Conservation (phyloP, 2,888 invertebrate genomes). For the Selenia dentaria region DNA sequence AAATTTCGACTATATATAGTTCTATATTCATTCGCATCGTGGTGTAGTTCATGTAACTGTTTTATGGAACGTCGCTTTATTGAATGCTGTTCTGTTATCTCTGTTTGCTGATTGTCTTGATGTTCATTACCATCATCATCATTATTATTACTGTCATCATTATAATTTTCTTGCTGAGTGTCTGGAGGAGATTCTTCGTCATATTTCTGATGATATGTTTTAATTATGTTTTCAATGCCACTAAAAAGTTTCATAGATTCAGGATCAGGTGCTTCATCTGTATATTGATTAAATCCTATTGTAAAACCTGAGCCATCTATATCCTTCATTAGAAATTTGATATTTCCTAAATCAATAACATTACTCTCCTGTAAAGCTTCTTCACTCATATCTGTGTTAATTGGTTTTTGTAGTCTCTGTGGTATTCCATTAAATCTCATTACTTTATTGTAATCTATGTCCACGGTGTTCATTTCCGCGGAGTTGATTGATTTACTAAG, state of each 20-base stretch:
- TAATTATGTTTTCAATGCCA: conserved; percentile 61
- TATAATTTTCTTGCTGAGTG: background rate
- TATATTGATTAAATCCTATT: conserved; percentile 68
- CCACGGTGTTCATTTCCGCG: conserved; percentile 57
- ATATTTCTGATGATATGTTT: conserved; percentile 58
- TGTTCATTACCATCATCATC: conserved; percentile 7
- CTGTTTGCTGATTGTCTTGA: conserved; percentile 17
- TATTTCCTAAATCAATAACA: conserved; percentile 51
- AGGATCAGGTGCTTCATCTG: conserved; percentile 63
- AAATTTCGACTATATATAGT: conserved; percentile 44
- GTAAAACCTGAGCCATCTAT: conserved; percentile 69
- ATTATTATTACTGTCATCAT: background rate
- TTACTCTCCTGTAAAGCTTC: conserved; percentile 35
- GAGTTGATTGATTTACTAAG: conserved; percentile 64
- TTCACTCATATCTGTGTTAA: conserved; percentile 47
- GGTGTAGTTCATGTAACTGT: conserved; percentile 37
- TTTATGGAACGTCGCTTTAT: conserved; percentile 44
- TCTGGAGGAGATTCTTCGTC: conserved; percentile 29
- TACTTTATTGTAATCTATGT: conserved; percentile 56
- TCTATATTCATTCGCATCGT: conserved; percentile 55
- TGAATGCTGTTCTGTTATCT: conserved; percentile 36
- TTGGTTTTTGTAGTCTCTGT: conserved; percentile 63
- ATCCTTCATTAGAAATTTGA: conserved; percentile 63
- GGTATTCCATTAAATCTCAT: conserved; percentile 52
- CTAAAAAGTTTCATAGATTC: conserved; percentile 65